Evolutionary conservation across 2,888 invertebrate species (phyloP).

Genomic region (Linyphia triangularis): DNA sequence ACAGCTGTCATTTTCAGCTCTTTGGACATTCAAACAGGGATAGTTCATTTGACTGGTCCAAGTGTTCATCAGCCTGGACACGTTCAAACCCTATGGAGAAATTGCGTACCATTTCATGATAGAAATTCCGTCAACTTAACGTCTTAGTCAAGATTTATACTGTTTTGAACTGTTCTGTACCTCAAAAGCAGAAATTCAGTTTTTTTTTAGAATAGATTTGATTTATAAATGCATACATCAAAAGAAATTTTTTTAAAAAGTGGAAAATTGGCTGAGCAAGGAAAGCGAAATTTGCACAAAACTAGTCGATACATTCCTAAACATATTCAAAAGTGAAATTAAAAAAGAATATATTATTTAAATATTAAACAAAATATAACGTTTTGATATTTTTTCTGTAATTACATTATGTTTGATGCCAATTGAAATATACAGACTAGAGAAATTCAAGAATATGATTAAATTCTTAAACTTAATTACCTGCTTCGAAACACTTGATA

Average conservation of each 20-base stretch:
- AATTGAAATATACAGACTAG: neutral
- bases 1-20: neutral
- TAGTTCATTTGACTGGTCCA: constrained; percentile 92
- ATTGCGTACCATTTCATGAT: neutral
- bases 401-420: neutral
- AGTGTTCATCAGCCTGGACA: constrained; percentile 89
- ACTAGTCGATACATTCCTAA: no score
- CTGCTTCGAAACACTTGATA: constrained; percentile 79
- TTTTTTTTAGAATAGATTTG: no score
- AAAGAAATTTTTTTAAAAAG: no score
- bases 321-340: neutral
- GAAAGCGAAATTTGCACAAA: no score
- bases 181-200: no score
- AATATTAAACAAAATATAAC: no score
- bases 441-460: neutral
- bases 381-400: neutral
- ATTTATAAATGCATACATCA: no score
- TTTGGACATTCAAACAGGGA: constrained; percentile 81
- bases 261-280: no score
- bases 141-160: no score
- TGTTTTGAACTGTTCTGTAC: no score
- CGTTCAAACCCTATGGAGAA: constrained; percentile 38
- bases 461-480: neutral
- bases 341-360: no score
- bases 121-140: neutral